Evolutionary conservation across 2,888 invertebrate species (phyloP), one percentile per base, ranked within the genome.

Genomic region (Cabera pusaria): DNA sequence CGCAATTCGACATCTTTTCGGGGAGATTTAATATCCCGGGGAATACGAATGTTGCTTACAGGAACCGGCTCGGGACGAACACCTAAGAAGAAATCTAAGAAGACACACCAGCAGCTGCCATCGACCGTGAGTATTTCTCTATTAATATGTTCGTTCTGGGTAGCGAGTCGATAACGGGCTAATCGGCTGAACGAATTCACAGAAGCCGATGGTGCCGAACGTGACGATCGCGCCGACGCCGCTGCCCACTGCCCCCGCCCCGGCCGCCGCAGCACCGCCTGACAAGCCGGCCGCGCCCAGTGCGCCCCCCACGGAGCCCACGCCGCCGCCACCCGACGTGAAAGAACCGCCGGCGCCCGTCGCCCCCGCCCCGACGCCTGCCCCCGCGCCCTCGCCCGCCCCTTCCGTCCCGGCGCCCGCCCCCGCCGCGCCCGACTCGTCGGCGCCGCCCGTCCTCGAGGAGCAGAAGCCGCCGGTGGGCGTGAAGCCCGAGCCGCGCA

Each of bases 71-170:
- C 75, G 8, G 78, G 77, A 35, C 76, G 83, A 60, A 81, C 82
- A 23, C 77, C 81, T 6, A 87, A 87, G 70, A 87, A 87, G 72
- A 87, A 87, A 72, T 52, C 67, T 17, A 88, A 86, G 65, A 88
- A 86, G 52, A 74, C 74, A 48, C 79, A 77, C 41, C 82, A 77
- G 24, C 66, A 69, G 12, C 65, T 73, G 5, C 67, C 65, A 33
- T 88, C 79, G 83, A 88, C 86, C 78, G 91, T 87, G 77, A 81
- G 44, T 71, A 67, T 55, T 14, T 26, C 31, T 47, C 46, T 16
- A 8, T 6, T 39, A 8, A 5, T 22, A n/a, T n/a, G n/a, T n/a
- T n/a, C n/a, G n/a, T n/a, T n/a, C n/a, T n/a, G n/a, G n/a, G n/a
- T n/a, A n/a, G n/a, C n/a, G n/a, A n/a, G n/a, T n/a, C n/a, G n/a